Evolutionary conservation across 2,113 vertebrate species (phyloP), one percentile per base, ranked within the genome.

Genomic region (Gulo gulo): DNA sequence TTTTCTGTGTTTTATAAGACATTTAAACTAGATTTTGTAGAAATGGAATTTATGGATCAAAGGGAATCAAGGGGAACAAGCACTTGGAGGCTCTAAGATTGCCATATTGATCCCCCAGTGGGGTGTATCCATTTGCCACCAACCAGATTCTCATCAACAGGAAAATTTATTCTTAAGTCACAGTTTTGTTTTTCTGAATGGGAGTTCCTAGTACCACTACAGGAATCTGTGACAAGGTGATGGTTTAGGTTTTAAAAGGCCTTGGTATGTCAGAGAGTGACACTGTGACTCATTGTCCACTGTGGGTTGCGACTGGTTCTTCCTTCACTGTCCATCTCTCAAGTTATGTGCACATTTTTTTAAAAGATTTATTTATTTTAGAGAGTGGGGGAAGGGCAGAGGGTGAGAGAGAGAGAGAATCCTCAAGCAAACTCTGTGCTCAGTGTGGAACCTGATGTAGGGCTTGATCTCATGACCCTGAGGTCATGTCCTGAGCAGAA

Each of bases 1-100:
- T 21, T 97, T 94, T 71, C 39, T 89, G 2, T 73, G 23, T n/a
- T 94, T 85, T 88, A 47, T 74, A 69, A 71, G 78, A 13, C 89
- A 78, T 86, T 94, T 36, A 81, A 34, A 42, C 12, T 89, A 84
- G 67, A 92, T 85, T 94, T 96, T 94, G 18, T 63, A 34, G 59
- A 94, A 92, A 59, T 93, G 8, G 10, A 90, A 59, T 79, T 85
- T 69, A 20, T 76, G 21, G 36, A 50, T 73, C 34, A 42, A 59
- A 94, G 85, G 63, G 39, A 80, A 61, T 88, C 82, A 63, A 89
- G 65, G 29, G 23, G 24, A 94, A 59, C 52, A 34, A 83, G 45
- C 4, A 6, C 67, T 79, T 52, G 39, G 63, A 65, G 47, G 45
- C 67, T 47, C 16, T 20, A 29, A 34, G 29, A 42, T 73, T 26